Evolutionary conservation across 2,797 vertebrate species (phyloP).

Genomic region (Octomys mimax): DNA sequence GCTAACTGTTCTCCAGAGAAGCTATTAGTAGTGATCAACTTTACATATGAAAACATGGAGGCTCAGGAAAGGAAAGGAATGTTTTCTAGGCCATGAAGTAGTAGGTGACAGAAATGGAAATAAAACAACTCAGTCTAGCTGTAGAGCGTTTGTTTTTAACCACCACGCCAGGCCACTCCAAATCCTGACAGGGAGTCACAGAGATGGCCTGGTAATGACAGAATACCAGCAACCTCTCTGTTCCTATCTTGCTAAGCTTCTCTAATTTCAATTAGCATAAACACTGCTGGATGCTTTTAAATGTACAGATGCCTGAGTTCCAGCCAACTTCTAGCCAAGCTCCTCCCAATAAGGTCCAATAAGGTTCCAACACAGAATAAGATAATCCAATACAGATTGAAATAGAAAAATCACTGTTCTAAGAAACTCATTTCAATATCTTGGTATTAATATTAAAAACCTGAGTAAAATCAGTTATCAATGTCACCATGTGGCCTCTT

Average conservation of each 20-base stretch:
- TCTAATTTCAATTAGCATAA: background rate
- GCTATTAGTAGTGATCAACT: conserved; percentile 51
- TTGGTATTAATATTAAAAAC: conserved; percentile 14
- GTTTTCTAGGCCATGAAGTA: background rate
- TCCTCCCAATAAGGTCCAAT: too few species aligned
- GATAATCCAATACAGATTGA: background rate
- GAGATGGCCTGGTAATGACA: background rate
- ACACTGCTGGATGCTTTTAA: background rate
- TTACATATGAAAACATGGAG: conserved; percentile 69
- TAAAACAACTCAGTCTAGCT: background rate
- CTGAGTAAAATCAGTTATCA: background rate
- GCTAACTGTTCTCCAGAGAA: conserved; percentile 51
- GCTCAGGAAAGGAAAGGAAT: background rate
- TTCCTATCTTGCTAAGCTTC: background rate
- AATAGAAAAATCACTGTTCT: background rate
- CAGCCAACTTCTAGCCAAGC: background rate
- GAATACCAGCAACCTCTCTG: background rate
- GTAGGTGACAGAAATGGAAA: background rate
- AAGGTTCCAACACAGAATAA: conserved; percentile 5
- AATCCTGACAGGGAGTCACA: background rate
- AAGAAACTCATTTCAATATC: conserved; percentile 18
- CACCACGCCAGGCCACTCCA: background rate
- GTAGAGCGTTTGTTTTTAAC: background rate
- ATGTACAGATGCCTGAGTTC: conserved; percentile 20
- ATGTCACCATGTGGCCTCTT: background rate